Base-by-base conservation (phyloP, 1,140 invertebrate genomes). In the Tetranychus urticae region DNA sequence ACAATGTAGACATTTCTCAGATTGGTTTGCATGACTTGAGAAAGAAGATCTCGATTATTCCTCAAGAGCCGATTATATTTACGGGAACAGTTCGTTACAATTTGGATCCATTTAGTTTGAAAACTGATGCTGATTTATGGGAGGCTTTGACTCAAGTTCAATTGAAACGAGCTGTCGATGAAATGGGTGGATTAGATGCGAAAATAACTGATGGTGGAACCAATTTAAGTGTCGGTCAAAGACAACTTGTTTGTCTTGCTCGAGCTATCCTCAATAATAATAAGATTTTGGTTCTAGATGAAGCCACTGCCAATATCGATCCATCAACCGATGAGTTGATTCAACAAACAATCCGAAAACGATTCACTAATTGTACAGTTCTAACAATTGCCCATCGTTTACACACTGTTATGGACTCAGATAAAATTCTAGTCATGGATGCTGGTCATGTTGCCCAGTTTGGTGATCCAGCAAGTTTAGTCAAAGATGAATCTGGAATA, bases 61-160 rank as follows among this genome's bases (percentile, higher is more conserved):
- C 77, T 36, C 77, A 77, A 69, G 76, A 79, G 59, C 87, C 88
- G 0, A 81, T 91, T 14, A 69, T 91, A 1, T 92, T 91, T 70
- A 84, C 85, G 2, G 87, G 85, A 0, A 81, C 80, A 6, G 69
- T 91, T 62, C 76, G 88, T 34, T 82, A 81, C 68, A 92, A 93
- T 72, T 74, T 93, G 63, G 88, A 92, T 75, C 88, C 88, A 0
- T 89, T 89, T 68, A 77, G 82, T 34, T 63, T 76, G 37, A 82
- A 82, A 67, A 72, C 71, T 45, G 87, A 92, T 68, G 76, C 79
- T 7, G 76, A 81, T 56, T 70, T 70, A 66, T 86, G 67, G 86
- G 80, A 69, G 66, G 85, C 84, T 1, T 73, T 93, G 36, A 85
- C 88, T 67, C 81, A 86, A 64, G 80, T 83, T 14, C 81, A 86